phyloP scores from a whole-genome alignment of 2,113 vertebrate genomes.

The Podarcis raffonei region DNA sequence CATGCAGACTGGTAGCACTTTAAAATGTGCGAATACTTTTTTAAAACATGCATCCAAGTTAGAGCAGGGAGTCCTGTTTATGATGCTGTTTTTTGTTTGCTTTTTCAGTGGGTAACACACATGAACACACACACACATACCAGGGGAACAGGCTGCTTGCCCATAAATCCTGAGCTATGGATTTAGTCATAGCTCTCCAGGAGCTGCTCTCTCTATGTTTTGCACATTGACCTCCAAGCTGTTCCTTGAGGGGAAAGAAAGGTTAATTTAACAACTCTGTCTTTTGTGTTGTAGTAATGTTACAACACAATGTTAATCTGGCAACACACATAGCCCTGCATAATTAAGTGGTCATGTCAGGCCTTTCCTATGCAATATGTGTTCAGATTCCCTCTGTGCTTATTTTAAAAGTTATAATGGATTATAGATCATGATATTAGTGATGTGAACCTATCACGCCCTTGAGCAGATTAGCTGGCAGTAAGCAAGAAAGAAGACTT shows the following conservation, averaged over 20 bases:
- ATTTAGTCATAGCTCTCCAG: not conserved
- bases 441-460: slow-evolving; percentile 33
- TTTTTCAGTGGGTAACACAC: too few relatives aligned
- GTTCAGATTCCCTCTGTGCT: slow-evolving; percentile 51
- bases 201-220: not conserved
- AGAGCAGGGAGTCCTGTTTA: too few relatives aligned
- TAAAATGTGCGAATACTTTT: too few relatives aligned
- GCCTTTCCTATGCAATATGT: slow-evolving; percentile 31
- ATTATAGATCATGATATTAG: slow-evolving; percentile 47
- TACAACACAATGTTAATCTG: slow-evolving; percentile 15
- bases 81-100: too few relatives aligned
- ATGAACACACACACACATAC: too few relatives aligned
- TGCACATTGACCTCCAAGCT: not conserved
- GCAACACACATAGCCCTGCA: slow-evolving; percentile 30
- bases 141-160: not conserved
- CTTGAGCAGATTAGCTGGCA: slow-evolving; percentile 15
- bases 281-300: not conserved
- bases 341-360: slow-evolving; percentile 24
- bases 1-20: too few relatives aligned
- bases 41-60: too few relatives aligned
- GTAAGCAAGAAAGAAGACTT: slow-evolving; percentile 33
- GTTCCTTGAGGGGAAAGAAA: not conserved
- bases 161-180: not conserved
- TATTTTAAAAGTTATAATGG: slow-evolving; percentile 67
- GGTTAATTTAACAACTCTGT: slow-evolving; percentile 22